These are phyloP conservation scores for Lateolabrax maculatus DNA, from an alignment of 2,797 vertebrate species.

Conservation along the genomic window DNA sequence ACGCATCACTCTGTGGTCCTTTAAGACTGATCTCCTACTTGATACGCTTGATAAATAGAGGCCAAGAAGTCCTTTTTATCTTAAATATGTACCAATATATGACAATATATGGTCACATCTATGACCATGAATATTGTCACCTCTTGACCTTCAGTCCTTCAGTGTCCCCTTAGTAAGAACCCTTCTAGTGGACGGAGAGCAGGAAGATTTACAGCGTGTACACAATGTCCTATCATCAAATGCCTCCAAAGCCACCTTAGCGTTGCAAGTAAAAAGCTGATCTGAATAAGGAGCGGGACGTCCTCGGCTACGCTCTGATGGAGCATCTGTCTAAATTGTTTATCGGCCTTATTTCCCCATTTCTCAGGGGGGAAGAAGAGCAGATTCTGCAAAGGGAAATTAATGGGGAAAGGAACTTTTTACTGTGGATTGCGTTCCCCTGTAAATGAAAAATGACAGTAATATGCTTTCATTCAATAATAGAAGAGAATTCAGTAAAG, in stretches of 20 bases:
- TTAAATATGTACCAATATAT: neutral
- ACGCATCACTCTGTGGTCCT: no score
- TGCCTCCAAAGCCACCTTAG: conserved; percentile 30
- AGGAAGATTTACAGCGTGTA: conserved; percentile 31
- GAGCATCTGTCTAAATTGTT: conserved; percentile 67
- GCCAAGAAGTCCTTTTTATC: neutral
- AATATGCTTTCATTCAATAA: conserved; percentile 71
- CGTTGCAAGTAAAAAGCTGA: conserved; percentile 49
- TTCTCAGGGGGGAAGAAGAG: conserved; percentile 44
- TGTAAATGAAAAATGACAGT: conserved; percentile 70
- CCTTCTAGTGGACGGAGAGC: conserved; percentile 43
- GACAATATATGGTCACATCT: neutral
- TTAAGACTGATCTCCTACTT: neutral
- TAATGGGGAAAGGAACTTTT: conserved; percentile 61
- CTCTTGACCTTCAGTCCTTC: neutral
- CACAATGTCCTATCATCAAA: conserved; percentile 25
- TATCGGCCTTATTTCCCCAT: conserved; percentile 59
- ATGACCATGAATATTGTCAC: neutral
- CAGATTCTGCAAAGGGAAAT: conserved; percentile 54
- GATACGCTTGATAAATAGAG: neutral
- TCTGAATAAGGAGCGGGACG: conserved; percentile 54
- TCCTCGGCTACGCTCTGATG: conserved; percentile 52
- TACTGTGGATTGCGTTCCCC: conserved; percentile 36
- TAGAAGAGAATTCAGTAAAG: conserved; percentile 53
- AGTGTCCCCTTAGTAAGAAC: neutral